Conservation (phyloP, 2,888 invertebrate species). For the Cetonia aurata region DNA sequence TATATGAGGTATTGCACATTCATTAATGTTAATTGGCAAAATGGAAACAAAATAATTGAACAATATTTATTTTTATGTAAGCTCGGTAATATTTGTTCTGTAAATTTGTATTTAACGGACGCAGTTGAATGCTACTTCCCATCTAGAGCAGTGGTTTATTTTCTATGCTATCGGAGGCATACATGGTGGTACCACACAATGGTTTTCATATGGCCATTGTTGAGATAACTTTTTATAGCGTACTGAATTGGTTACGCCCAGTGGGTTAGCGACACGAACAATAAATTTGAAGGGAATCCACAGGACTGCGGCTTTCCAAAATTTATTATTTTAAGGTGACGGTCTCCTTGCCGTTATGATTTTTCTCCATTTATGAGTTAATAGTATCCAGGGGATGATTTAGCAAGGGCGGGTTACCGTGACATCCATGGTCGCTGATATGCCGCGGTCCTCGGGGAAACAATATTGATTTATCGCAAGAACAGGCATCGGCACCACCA, state of each 20-base stretch:
- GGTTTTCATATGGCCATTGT: not conserved
- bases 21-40: no score
- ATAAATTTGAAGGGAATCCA: constrained; percentile 19
- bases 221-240: constrained; percentile 1
- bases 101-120: no score
- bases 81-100: no score
- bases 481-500: constrained; percentile 62
- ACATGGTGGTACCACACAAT: not conserved
- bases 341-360: constrained; percentile 42
- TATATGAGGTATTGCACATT: no score
- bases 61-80: no score
- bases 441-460: constrained; percentile 54
- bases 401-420: constrained; percentile 56
- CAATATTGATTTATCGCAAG: constrained; percentile 62
- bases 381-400: constrained; percentile 57
- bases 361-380: constrained; percentile 51
- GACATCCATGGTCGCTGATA: constrained; percentile 53
- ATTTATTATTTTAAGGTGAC: constrained; percentile 37
- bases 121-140: no score
- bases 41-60: no score
- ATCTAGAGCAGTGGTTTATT: no score
- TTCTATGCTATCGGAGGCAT: constrained; percentile 9
- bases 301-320: constrained; percentile 15
- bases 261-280: constrained; percentile 16
- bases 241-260: constrained; percentile 33